Evolutionary conservation across 2,113 vertebrate genomes (phyloP), one percentile per base, ranked within the genome.

Genomic region (Polypterus senegalus): DNA sequence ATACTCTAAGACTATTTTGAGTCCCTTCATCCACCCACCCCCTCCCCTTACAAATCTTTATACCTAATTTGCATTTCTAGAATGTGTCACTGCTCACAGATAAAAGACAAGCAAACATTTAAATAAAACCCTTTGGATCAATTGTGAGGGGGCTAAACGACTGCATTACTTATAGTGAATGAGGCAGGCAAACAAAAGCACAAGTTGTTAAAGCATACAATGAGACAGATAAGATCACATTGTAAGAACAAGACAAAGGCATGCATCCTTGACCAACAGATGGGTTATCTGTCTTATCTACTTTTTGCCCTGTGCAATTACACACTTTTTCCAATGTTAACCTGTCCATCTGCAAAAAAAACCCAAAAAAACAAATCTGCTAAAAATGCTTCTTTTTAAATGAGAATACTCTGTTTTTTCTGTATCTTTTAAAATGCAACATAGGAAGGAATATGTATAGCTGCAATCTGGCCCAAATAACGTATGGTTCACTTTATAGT

Each of bases 101-200:
- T 57, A 57, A 57, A 57, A 57, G 56, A 57, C 56, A 9, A 57
- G n/a, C 56, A 57, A 2, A 43, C 56, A 57, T 57, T 44, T 43
- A 9, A 57, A 57, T 44, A 57, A 57, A 57, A 6, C 6, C 6
- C 56, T 57, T 44, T 3, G 56, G 56, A 57, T 5, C 56, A 45
- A 27, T 27, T 11, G 9, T 45, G 46, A 27, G 46, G 5, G 9
- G 54, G 54, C 56, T 57, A 44, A 57, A 57, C 6, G 10, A 4
- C 27, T 11, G 27, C 6, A 44, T 9, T 27, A 57, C 27, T 9
- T 45, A 57, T 27, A 43, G 27, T 57, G 56, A 57, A 57, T 5
- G 6, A 57, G 11, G 46, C 56, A 57, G 46, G 56, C 5, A 57
- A 7, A 57, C 56, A 57, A 43, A 57, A 57, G 56, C 56, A 11